Evolutionary conservation across 2,113 vertebrate species (phyloP).

Genomic region (Megaptera novaeangliae): DNA sequence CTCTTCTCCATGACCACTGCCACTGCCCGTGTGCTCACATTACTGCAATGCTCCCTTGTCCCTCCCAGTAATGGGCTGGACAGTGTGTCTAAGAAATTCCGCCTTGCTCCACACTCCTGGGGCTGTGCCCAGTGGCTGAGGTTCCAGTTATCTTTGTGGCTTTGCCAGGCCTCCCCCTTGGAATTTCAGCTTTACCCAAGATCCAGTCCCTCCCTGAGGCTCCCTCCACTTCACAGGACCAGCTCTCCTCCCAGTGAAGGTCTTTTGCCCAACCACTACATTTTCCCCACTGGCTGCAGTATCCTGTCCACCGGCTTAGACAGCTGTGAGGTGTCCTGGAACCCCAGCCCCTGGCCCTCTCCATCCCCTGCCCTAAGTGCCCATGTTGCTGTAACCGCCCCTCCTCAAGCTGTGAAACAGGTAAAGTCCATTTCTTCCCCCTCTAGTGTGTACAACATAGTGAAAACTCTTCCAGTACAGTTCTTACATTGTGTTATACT

Average conservation of each 20-base stretch:
- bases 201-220: neutral
- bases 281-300: neutral
- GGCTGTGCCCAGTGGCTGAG: neutral
- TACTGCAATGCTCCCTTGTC: neutral
- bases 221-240: neutral
- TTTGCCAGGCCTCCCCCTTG: neutral
- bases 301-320: neutral
- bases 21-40: rapidly evolving
- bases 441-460: neutral
- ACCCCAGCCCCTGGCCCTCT: neutral
- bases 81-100: neutral
- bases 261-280: neutral
- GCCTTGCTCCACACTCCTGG: neutral
- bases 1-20: neutral
- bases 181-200: neutral
- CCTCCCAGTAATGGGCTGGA: neutral
- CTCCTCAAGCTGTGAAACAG: neutral
- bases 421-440: neutral
- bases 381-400: neutral
- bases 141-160: neutral
- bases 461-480: neutral
- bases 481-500: neutral
- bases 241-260: neutral
- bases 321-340: neutral
- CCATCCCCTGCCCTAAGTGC: neutral